Evolutionary conservation across 2,113 vertebrate species (phyloP).

Genomic region (Zapornia atra): DNA sequence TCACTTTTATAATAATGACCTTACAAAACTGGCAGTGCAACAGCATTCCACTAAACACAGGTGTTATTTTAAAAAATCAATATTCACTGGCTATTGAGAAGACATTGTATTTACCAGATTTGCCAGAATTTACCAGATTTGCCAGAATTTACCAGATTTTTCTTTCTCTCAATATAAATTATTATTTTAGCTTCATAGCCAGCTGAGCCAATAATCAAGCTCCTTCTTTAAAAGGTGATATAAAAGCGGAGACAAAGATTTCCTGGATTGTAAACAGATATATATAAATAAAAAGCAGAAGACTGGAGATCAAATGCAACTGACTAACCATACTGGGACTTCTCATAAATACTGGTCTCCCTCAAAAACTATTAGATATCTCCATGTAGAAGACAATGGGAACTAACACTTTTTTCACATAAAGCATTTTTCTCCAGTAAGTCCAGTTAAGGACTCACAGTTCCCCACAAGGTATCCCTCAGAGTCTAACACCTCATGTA

Average conservation of each 20-base stretch:
- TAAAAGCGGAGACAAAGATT: background rate
- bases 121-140: background rate
- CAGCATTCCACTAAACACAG: background rate
- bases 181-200: background rate
- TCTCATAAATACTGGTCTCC: background rate
- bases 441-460: background rate
- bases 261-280: background rate
- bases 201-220: background rate
- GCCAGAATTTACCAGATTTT: background rate
- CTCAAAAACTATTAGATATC: background rate
- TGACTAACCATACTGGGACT: background rate
- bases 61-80: background rate
- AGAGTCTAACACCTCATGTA: background rate
- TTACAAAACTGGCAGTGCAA: background rate
- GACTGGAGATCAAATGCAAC: background rate
- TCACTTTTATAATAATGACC: background rate
- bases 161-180: background rate
- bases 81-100: background rate
- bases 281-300: background rate
- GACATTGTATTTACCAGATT: background rate
- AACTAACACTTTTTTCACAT: background rate
- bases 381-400: background rate
- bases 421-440: background rate
- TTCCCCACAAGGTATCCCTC: background rate
- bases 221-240: background rate